These are phyloP conservation scores for Entosphenus tridentatus DNA, from an alignment of 2,113 vertebrate genomes.

Conservation along the genomic window DNA sequence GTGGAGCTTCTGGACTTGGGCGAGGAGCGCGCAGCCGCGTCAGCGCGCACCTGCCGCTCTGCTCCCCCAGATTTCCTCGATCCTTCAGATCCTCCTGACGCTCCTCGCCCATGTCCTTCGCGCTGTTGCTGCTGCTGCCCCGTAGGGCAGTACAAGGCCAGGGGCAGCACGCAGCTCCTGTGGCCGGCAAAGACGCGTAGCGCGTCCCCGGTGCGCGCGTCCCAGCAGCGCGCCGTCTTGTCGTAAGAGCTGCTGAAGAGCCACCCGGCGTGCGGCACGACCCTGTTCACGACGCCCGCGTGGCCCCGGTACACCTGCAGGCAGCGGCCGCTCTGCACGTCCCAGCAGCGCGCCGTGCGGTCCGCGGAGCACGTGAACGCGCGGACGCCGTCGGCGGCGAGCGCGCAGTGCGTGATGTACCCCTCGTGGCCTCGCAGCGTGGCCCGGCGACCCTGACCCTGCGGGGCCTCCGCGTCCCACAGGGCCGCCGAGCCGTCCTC, in stretches of 20 bases:
- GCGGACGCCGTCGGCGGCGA: slow-evolving; percentile 36
- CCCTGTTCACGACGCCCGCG: slow-evolving; percentile 29
- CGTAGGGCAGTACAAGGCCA: slow-evolving; percentile 21
- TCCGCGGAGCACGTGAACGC: slow-evolving; percentile 40
- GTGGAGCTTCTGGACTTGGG: slow-evolving; percentile 15
- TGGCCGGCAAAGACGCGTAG: slow-evolving; percentile 36
- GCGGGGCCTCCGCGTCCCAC: slow-evolving; percentile 34
- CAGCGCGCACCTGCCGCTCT: too few relatives aligned
- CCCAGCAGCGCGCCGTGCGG: slow-evolving; percentile 34
- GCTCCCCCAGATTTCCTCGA: too few relatives aligned
- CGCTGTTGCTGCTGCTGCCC: too few relatives aligned
- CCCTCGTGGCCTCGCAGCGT: slow-evolving; percentile 27
- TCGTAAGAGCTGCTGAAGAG: slow-evolving; percentile 44
- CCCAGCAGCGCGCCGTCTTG: slow-evolving; percentile 35
- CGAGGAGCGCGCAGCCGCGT: too few relatives aligned
- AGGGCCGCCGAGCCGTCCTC: slow-evolving; percentile 38
- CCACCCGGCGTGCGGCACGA: slow-evolving; percentile 28
- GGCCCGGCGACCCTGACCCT: slow-evolving; percentile 15
- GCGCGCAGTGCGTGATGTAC: slow-evolving; percentile 40
- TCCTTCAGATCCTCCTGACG: too few relatives aligned
- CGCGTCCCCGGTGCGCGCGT: slow-evolving; percentile 25
- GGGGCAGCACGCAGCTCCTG: slow-evolving; percentile 33
- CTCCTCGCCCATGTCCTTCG: too few relatives aligned
- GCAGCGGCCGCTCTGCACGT: slow-evolving; percentile 29
- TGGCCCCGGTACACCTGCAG: slow-evolving; percentile 34